A percentile compares a stretch with the other conserved stretches of the same genome.
Evolutionary conservation across 2,888 invertebrate genomes (phyloP).

Genomic region (Folsomia candida): DNA sequence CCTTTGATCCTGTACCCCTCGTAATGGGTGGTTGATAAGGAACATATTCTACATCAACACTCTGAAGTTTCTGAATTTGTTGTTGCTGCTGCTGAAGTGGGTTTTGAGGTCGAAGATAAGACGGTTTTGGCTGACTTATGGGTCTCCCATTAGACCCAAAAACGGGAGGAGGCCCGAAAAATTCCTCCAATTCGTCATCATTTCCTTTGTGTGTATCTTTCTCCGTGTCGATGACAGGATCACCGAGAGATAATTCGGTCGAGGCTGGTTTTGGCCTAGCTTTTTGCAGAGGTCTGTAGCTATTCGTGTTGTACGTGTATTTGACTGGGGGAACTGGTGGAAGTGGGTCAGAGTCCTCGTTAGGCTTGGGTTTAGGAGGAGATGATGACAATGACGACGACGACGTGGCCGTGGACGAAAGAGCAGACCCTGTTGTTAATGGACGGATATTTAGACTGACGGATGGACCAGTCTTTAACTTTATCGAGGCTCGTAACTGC

Average conservation of each 20-base stretch:
- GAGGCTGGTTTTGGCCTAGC: conserved; percentile 9
- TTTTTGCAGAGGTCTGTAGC: not conserved
- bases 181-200: conserved; percentile 41
- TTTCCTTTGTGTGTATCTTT: conserved; percentile 32
- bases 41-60: not conserved
- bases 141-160: conserved; percentile 15
- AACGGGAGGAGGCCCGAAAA: conserved; percentile 31
- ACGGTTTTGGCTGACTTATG: not conserved
- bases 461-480: conserved; percentile 23
- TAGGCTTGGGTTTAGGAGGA: conserved; percentile 16
- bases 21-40: conserved; percentile 21
- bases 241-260: conserved; percentile 7
- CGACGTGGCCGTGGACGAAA: no score
- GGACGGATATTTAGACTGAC: conserved; percentile 19
- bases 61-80: not conserved
- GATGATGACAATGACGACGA: no score
- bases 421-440: conserved; percentile 10
- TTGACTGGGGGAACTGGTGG: not conserved
- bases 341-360: conserved; percentile 6
- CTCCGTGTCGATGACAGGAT: conserved; percentile 7
- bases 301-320: not conserved
- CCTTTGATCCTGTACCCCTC: not conserved
- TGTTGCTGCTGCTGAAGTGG: not conserved
- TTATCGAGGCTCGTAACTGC: conserved; percentile 32
- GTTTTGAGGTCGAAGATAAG: not conserved